Evolutionary conservation across 2,797 vertebrate genomes (phyloP).

Genomic region (Limosa lapponica): DNA sequence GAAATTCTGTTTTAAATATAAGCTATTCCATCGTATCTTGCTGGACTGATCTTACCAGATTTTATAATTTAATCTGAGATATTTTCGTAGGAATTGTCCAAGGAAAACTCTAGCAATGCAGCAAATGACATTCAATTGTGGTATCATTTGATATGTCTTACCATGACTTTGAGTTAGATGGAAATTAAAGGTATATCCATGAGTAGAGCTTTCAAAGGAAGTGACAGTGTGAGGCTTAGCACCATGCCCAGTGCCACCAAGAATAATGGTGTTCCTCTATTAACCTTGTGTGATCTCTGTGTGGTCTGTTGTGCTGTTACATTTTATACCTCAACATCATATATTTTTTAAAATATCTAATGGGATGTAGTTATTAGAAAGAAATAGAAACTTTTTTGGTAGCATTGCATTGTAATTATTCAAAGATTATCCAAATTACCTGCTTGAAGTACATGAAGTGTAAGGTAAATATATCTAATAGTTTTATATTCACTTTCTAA

Average conservation of each 20-base stretch:
- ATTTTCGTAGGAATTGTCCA: neutral
- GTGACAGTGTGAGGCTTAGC: neutral
- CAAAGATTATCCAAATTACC: neutral
- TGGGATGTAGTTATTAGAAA: neutral
- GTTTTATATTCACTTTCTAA: neutral
- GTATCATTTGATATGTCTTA: neutral
- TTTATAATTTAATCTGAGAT: neutral
- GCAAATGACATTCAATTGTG: neutral
- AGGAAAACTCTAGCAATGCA: neutral
- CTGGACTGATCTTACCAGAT: neutral
- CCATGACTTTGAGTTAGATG: neutral
- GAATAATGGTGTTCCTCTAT: neutral
- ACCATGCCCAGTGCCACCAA: fast-evolving
- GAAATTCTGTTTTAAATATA: neutral
- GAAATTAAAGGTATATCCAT: neutral
- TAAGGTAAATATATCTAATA: neutral
- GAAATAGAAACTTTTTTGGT: neutral
- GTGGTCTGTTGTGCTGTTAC: neutral
- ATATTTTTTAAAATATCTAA: neutral
- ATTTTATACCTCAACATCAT: neutral
- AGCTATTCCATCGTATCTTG: fast-evolving
- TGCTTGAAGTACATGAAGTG: neutral
- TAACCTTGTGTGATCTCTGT: neutral
- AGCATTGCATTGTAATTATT: neutral
- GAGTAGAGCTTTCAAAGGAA: neutral